Conservation (phyloP, 1,140 invertebrate genomes). For the Papilio aristodemus region DNA sequence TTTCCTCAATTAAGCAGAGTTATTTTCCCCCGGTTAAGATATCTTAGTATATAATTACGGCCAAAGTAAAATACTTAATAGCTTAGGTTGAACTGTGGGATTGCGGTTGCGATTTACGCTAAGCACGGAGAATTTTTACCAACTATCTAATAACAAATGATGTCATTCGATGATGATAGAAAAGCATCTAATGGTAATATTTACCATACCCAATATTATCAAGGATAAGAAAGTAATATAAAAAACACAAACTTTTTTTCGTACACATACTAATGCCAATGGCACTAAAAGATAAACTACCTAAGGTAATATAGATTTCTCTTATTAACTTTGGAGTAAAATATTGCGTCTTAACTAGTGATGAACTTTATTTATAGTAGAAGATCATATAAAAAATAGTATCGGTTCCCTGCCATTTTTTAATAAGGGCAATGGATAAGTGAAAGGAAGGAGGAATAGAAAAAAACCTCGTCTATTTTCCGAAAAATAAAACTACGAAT, state of each 20-base stretch:
- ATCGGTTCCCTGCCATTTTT: not conserved
- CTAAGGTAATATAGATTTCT: too few species aligned
- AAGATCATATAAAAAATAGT: too few species aligned
- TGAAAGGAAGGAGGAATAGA: not conserved
- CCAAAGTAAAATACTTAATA: slow-evolving; percentile 30
- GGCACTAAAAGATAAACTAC: too few species aligned
- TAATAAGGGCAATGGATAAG: not conserved
- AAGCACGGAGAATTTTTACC: not conserved
- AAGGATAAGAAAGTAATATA: too few species aligned
- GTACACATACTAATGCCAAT: too few species aligned
- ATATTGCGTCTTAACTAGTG: too few species aligned
- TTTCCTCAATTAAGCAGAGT: slow-evolving; percentile 34
- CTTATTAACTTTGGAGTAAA: too few species aligned
- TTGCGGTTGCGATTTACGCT: not conserved
- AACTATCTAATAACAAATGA: not conserved
- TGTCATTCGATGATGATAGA: too few species aligned
- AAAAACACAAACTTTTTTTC: too few species aligned
- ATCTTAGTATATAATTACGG: slow-evolving; percentile 31
- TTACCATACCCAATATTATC: too few species aligned
- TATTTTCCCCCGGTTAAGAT: slow-evolving; percentile 31
- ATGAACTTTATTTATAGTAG: too few species aligned
- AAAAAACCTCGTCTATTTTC: not conserved
- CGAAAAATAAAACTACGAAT: not conserved
- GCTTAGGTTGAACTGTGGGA: slow-evolving; percentile 12
- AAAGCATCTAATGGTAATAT: too few species aligned